Evolutionary conservation across 2,113 vertebrate genomes (phyloP).

Genomic region (Seriola rivoliana): DNA sequence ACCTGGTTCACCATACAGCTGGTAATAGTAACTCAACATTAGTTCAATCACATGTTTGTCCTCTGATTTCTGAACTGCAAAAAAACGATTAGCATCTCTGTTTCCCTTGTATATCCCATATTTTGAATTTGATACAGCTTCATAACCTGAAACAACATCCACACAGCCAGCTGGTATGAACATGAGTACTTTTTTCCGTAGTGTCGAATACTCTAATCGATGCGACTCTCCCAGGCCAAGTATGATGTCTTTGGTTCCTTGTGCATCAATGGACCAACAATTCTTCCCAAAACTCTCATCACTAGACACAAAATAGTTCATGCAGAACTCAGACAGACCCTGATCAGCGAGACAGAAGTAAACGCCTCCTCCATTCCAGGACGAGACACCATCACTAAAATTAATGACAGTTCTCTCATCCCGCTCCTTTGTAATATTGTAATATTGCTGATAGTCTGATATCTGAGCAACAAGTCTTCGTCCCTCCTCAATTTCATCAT

Average conservation of each 20-base stretch:
- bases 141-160: conserved; percentile 44
- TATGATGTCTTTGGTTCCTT: conserved; percentile 60
- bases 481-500: conserved; percentile 62
- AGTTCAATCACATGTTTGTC: conserved; percentile 22
- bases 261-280: conserved; percentile 48
- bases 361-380: conserved; percentile 68
- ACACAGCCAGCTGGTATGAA: conserved; percentile 57
- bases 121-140: neutral
- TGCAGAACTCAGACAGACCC: conserved; percentile 55
- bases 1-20: conserved; percentile 63
- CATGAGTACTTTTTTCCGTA: neutral
- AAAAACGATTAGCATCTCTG: conserved; percentile 60
- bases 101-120: conserved; percentile 72
- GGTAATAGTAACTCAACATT: conserved; percentile 70
- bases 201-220: neutral
- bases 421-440: conserved; percentile 5
- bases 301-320: conserved; percentile 61
- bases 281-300: conserved; percentile 2
- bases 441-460: conserved; percentile 67
- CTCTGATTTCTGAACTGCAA: conserved; percentile 56
- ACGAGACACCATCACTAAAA: conserved; percentile 49
- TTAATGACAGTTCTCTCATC: conserved; percentile 35
- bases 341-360: conserved; percentile 59
- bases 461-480: conserved; percentile 48
- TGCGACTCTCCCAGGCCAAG: conserved; percentile 68